phyloP scores from a whole-genome alignment of 2,113 vertebrate genomes.

The Eudorcas thomsonii region DNA sequence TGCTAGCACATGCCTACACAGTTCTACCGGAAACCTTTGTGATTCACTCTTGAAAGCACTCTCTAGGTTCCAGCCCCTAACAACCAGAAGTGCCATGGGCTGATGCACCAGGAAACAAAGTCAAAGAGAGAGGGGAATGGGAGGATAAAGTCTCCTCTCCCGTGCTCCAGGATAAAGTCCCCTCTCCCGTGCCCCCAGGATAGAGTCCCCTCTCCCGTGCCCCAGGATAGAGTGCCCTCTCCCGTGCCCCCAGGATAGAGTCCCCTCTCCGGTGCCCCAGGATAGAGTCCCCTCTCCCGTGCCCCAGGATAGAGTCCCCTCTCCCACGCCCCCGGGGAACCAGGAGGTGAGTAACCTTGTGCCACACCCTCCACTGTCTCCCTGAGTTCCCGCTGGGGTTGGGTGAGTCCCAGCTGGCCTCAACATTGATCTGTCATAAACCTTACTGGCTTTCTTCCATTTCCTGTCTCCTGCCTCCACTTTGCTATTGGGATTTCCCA shows the following conservation, averaged over 20 bases:
- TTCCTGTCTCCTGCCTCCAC: background rate
- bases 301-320: too few relatives aligned
- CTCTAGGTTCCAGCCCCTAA: background rate
- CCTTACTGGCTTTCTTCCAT: background rate
- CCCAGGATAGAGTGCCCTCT: background rate
- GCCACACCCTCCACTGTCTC: background rate
- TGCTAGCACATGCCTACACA: background rate
- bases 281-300: too few relatives aligned
- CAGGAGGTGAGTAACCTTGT: background rate
- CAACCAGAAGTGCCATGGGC: background rate
- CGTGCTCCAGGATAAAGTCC: too few relatives aligned
- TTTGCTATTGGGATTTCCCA: background rate
- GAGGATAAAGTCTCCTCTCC: background rate
- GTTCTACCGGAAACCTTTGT: background rate
- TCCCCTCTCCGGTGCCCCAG: too few relatives aligned
- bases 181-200: too few relatives aligned
- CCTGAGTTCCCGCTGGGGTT: background rate
- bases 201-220: background rate
- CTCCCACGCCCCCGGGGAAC: rapidly evolving
- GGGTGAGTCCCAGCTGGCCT: background rate
- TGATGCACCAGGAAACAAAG: background rate
- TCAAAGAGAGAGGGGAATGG: background rate
- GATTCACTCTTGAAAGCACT: background rate
- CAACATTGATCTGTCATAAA: background rate
- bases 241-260: background rate